Base-by-base conservation (phyloP, 2,113 vertebrate genomes). In the Psittacula cyanocephala region DNA sequence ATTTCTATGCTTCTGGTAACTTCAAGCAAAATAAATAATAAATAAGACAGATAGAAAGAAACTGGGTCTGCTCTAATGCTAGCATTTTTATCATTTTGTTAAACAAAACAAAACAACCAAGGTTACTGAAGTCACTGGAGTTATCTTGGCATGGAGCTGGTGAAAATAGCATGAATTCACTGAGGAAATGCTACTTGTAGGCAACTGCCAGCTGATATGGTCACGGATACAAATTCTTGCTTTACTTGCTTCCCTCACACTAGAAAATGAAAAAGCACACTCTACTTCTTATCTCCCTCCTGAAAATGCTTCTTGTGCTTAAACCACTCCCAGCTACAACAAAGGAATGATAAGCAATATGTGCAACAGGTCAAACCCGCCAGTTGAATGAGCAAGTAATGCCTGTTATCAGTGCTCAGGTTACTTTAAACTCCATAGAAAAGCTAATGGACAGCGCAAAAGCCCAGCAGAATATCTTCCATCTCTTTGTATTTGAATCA, bases 211-310 rank as follows among this genome's bases (percentile, higher is more conserved):
- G 17, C 16, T 63, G 31, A 59, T 49, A 64, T 1, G 12, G 20
- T 75, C 27, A 63, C 17, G 52, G 31, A 70, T 69, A 28, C 8
- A 88, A 91, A 92, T 35, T 86, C 37, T 63, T 67, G 3, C 28
- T 57, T 39, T 78, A 15, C 4, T 17, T 74, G 9, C 12, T 3
- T 15, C 4, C 1, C 6, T 63, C 4, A 0, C 8, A 13, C 6
- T 6, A 15, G 18, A 49, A 81, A 49, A 69, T 8, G 6, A 35
- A 71, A 71, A 7, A 64, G 0, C 6, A 50, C 20, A 15, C 10
- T 62, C 10, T 67, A 33, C 41, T 59, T 89, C 33, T 65, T 74
- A 8, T 41, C 12, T 65, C 18, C n/a, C 3, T 85, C 23, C 14
- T 41, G 23, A 70, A 64, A 86, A 57, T 6, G 3, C 19, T 64